phyloP scores from a whole-genome alignment of 64 coral and sea anemone genomes.

The Exaiptasia diaphana region DNA sequence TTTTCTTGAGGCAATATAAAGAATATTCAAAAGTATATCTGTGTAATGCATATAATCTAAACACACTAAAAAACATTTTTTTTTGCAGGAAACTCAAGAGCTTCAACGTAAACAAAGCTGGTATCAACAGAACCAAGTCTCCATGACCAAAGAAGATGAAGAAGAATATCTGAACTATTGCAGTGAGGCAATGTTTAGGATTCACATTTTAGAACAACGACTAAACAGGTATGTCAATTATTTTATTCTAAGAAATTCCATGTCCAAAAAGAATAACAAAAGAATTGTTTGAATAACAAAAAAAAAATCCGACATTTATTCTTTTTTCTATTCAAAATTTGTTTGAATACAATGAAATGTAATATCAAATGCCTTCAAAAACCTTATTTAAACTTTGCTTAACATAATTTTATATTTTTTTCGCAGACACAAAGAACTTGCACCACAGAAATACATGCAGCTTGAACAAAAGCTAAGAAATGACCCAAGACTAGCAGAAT shows the following conservation, averaged over 20 bases:
- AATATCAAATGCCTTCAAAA: too few species aligned
- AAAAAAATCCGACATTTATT: too few species aligned
- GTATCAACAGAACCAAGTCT: conserved; percentile 98
- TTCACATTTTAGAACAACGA: conserved; percentile 93
- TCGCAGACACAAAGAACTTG: conserved; percentile 95
- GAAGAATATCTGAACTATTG: conserved; percentile 98
- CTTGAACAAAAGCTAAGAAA: conserved; percentile 89
- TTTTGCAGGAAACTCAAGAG: conserved; percentile 88
- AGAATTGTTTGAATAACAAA: too few species aligned
- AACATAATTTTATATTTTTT: too few species aligned
- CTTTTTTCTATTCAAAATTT: too few species aligned
- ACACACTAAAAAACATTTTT: too few species aligned
- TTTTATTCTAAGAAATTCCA: not conserved
- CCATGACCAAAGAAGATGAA: conserved; percentile 98
- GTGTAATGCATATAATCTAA: too few species aligned
- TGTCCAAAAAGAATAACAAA: too few species aligned
- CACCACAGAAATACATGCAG: conserved; percentile 92
- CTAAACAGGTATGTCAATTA: conserved; percentile 68
- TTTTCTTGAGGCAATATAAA: too few species aligned
- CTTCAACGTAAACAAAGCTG: conserved; percentile 91
- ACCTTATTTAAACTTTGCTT: too few species aligned
- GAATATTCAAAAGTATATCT: too few species aligned
- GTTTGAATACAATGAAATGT: too few species aligned
- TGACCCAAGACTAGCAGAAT: conserved; percentile 79
- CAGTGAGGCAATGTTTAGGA: conserved; percentile 99